These are phyloP conservation scores for Vicugna pacos DNA, from an alignment of 2,113 vertebrate species.

Conservation along the genomic window DNA sequence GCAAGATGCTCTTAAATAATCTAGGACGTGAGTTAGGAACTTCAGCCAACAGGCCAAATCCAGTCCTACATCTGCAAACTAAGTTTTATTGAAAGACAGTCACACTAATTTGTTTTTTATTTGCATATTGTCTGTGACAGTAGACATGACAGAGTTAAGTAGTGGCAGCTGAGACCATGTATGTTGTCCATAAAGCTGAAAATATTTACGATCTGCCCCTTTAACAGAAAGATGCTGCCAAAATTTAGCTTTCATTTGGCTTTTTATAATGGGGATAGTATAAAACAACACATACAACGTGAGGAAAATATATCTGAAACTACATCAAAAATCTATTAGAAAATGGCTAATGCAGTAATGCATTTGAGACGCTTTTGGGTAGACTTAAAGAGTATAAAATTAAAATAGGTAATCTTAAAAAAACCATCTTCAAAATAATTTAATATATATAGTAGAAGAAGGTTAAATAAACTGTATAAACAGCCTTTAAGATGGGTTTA, in stretches of 20 bases:
- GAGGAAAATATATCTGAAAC: not conserved
- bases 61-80: not conserved
- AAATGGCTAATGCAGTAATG: not conserved
- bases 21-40: not conserved
- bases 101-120: not conserved
- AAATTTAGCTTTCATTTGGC: not conserved
- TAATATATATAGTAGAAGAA: not conserved
- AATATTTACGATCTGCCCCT: not conserved
- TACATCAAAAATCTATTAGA: not conserved
- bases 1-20: not conserved
- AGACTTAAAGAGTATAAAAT: not conserved
- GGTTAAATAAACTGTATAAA: not conserved
- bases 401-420: constrained; percentile 1
- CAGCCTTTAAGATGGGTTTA: not conserved
- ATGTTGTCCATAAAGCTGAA: not conserved
- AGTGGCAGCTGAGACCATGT: not conserved
- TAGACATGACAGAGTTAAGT: not conserved
- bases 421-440: not conserved
- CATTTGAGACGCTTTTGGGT: not conserved
- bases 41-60: not conserved
- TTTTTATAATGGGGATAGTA: not conserved
- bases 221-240: not conserved
- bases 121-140: not conserved
- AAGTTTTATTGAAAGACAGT: not conserved
- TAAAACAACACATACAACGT: not conserved